Percentiles rank a stretch among this genome's conserved stretches.
phyloP scores from a whole-genome alignment of 2,113 vertebrate genomes.

The Cyprinodon tularosa region DNA sequence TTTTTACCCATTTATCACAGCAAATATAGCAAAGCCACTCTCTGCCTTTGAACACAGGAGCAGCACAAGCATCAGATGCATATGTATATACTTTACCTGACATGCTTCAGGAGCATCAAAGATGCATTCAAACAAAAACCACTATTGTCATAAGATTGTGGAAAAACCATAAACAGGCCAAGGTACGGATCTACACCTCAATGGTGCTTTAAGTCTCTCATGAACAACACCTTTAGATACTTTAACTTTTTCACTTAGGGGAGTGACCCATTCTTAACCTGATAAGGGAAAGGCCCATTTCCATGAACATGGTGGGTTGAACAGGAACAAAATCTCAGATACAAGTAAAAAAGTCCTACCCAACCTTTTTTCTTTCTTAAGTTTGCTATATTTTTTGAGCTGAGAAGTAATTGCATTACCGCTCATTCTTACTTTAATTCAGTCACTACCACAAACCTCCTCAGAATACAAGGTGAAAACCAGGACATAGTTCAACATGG shows the following conservation, averaged over 20 bases:
- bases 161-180: no score
- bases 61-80: no score
- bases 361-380: conserved; percentile 87
- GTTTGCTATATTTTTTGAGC: conserved; percentile 94
- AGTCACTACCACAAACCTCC: conserved; percentile 49
- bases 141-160: no score
- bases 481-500: conserved; percentile 64
- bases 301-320: conserved; percentile 61
- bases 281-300: not conserved
- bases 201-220: no score
- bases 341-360: conserved; percentile 86
- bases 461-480: conserved; percentile 72
- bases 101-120: no score
- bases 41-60: no score
- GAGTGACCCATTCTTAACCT: not conserved
- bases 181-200: no score
- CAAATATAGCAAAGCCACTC: no score
- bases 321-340: conserved; percentile 69
- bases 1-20: no score
- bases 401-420: conserved; percentile 84
- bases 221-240: no score
- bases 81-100: no score
- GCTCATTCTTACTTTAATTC: conserved; percentile 83
- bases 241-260: not conserved
- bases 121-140: no score